Conservation (phyloP, 2,113 vertebrate species). For the Cyprinus carpio region DNA sequence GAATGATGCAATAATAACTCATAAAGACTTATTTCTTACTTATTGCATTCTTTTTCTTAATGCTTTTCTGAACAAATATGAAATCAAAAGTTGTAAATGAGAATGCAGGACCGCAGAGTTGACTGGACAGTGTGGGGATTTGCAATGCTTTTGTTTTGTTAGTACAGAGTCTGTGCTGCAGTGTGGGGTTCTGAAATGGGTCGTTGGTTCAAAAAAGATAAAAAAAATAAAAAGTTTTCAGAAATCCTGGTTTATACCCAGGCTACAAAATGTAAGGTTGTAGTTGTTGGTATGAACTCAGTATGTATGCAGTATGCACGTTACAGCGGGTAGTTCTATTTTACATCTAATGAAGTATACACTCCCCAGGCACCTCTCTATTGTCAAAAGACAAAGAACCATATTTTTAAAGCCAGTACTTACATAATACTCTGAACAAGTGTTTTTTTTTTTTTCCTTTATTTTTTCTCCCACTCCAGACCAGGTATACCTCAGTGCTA, state of each 20-base stretch:
- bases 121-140: neutral
- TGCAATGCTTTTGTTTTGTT: neutral
- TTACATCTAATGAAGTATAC: neutral
- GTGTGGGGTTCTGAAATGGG: neutral
- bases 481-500: neutral
- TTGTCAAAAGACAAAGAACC: neutral
- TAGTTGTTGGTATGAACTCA: neutral
- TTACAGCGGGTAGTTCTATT: neutral
- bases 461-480: too few relatives aligned
- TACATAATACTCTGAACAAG: neutral
- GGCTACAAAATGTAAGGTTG: neutral
- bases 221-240: neutral
- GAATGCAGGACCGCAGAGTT: neutral
- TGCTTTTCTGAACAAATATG: neutral
- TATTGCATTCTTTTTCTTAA: neutral
- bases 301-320: neutral
- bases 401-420: neutral
- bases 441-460: neutral
- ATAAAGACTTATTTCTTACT: too few relatives aligned
- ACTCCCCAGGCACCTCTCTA: neutral
- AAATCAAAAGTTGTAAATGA: neutral
- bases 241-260: neutral
- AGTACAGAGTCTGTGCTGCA: neutral
- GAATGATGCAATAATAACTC: neutral
- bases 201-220: neutral